A percentile compares a stretch with the other conserved stretches of the same genome.
Conservation (phyloP, 2,113 vertebrate species). For the Rhynchomys soricoides region DNA sequence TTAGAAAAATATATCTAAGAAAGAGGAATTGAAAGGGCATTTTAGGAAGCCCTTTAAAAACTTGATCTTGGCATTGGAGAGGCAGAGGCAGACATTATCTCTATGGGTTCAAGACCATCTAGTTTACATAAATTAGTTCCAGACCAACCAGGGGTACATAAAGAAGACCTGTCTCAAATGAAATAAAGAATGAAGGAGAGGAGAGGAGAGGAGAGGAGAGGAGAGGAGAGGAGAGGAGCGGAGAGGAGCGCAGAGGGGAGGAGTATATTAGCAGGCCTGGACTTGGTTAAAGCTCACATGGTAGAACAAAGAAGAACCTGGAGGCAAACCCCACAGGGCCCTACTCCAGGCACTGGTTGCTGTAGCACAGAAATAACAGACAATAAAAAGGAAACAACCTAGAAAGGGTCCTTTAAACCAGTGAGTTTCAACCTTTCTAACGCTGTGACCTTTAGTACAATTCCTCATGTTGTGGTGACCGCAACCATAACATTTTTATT, state of each 20-base stretch:
- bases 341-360: background rate
- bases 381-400: background rate
- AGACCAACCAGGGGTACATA: background rate
- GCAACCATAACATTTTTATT: background rate
- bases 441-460: background rate
- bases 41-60: constrained; percentile 41
- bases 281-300: background rate
- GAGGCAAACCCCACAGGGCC: background rate
- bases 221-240: no score
- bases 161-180: background rate
- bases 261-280: background rate
- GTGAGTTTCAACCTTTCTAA: background rate
- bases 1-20: background rate
- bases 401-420: background rate
- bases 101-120: background rate
- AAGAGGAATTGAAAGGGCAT: background rate
- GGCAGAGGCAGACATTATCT: background rate
- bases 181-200: background rate
- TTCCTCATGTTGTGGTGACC: background rate
- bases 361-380: background rate
- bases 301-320: background rate
- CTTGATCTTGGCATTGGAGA: background rate
- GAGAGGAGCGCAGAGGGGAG: no score
- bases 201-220: no score
- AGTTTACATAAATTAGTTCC: background rate